Conservation (phyloP, 2,888 invertebrate species). For the Eueremaeus valkanovi region DNA sequence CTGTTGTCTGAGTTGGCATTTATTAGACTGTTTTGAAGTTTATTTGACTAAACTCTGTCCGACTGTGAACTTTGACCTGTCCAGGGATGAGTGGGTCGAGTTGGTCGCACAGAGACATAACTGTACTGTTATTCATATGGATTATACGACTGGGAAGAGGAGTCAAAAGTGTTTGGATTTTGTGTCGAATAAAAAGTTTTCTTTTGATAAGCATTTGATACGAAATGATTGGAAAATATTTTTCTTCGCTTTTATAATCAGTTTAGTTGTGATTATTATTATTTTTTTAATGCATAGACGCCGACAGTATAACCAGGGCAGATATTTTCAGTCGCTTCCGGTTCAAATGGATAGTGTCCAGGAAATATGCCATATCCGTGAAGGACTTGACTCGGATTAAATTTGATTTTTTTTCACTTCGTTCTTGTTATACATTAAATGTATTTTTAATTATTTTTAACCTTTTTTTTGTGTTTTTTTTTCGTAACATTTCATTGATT, state of each 20-base stretch:
- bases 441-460: too few species aligned
- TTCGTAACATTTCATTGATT: too few species aligned
- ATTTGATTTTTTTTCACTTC: too few species aligned
- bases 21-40: not conserved
- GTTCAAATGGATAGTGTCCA: not conserved
- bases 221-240: not conserved
- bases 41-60: not conserved
- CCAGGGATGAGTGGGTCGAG: not conserved
- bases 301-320: not conserved
- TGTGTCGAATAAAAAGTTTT: not conserved
- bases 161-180: not conserved
- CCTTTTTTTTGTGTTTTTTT: too few species aligned
- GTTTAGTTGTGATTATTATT: not conserved
- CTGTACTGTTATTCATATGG: not conserved
- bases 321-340: not conserved
- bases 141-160: not conserved
- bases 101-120: not conserved
- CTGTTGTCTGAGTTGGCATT: not conserved
- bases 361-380: not conserved
- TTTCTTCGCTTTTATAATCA: not conserved
- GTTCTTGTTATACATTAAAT: too few species aligned
- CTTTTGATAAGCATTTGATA: not conserved
- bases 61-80: not conserved
- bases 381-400: too few species aligned
- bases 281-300: not conserved